Evolutionary conservation across 1,140 invertebrate species (phyloP).

Genomic region (Leptonema lineaticorne): DNA sequence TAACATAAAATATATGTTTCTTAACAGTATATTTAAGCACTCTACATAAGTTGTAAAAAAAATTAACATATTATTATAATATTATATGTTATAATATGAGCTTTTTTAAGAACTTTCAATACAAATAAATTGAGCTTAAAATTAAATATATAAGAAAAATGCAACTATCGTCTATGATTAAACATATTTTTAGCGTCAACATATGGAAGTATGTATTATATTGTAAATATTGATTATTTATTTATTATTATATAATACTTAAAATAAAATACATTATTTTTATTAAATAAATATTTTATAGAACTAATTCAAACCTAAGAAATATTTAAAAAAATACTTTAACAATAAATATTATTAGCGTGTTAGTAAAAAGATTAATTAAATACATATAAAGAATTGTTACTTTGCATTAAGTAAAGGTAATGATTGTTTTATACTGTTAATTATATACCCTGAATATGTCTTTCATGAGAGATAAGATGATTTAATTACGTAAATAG

Average conservation of each 20-base stretch:
- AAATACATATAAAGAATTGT: background rate
- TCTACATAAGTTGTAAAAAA: too few species aligned
- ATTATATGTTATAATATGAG: too few species aligned
- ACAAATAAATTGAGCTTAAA: background rate
- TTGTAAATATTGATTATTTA: background rate
- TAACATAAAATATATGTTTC: background rate
- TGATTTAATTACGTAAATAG: too few species aligned
- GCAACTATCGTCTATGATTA: too few species aligned
- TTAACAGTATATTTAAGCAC: background rate
- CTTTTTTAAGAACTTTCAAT: background rate
- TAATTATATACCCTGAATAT: background rate
- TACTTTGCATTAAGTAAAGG: background rate
- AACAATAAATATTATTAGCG: background rate
- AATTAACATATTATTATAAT: too few species aligned
- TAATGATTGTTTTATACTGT: background rate
- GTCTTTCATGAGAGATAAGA: background rate
- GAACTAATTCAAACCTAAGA: too few species aligned
- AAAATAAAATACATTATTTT: background rate
- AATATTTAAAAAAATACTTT: background rate
- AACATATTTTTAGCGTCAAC: background rate
- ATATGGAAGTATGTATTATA: background rate
- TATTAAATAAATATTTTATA: too few species aligned
- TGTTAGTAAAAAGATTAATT: background rate
- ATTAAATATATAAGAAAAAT: background rate
- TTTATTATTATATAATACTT: background rate